Evolutionary conservation across 2,113 vertebrate species (phyloP), one percentile per base, ranked within the genome.

Genomic region (Dolichotis patagonum): DNA sequence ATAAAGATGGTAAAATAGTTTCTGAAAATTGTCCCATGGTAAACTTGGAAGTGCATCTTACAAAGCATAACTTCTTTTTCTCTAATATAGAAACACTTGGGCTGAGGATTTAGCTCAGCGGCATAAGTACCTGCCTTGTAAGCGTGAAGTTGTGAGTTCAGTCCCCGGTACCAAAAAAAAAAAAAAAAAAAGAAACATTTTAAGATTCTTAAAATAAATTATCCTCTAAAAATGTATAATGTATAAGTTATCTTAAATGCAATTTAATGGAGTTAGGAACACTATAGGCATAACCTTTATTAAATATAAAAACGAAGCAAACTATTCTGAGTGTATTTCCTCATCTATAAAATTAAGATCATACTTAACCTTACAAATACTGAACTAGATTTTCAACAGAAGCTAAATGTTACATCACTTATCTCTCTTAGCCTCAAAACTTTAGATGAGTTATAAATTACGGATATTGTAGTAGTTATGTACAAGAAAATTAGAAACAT

Each of bases 401-500:
- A 90, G 56, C 46, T 69, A 52, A 90, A 86, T 85, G 22, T 60
- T 91, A 60, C 30, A 43, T 69, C 78, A 49, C 78, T 28, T 93
- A 35, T 56, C 5, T 93, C 71, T 43, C 71, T 75, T 90, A 54
- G 26, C 30, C 46, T 85, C 62, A 52, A 49, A 88, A 84, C 93
- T 62, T 97, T 83, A 82, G 43, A 88, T 43, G 35, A 80, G 83
- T 90, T 95, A 62, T 46, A 96, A 89, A 83, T 86, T 62, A 54
- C 4, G 24, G 89, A 1, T 85, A 62, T 82, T 56, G 1, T 85
- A 54, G 43, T 43, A 71, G 4, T 87, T 88, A 35, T 5, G 94
- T 94, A 71, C 2, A 83, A 49, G 30, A 56, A 83, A 52, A 32
- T 83, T 90, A 75, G 30, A 20, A 62, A 20, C 20, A 43, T 32